These are phyloP conservation scores for Polypterus bichir DNA, from an alignment of 2,113 vertebrate species.

Conservation along the genomic window DNA sequence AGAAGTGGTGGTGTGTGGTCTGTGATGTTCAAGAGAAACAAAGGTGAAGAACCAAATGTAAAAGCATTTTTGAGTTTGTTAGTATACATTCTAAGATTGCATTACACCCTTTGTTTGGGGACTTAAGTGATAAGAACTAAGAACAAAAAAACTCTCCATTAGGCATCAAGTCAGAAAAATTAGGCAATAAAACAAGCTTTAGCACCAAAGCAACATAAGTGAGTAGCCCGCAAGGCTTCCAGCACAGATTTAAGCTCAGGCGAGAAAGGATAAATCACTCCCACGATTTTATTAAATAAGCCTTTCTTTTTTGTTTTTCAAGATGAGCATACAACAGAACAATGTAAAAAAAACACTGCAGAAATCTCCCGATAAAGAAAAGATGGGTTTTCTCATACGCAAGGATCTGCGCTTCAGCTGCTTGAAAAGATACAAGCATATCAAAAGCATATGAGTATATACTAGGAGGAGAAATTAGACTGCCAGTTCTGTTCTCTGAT, in stretches of 20 bases:
- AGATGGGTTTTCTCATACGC: conserved; percentile 10
- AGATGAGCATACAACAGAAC: conserved; percentile 11
- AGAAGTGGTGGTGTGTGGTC: conserved; percentile 14
- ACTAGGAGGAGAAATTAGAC: conserved; percentile 14
- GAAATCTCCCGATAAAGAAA: not conserved
- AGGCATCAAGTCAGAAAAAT: not conserved
- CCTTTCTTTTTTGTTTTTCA: conserved; percentile 13
- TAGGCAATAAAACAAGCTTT: conserved; percentile 6
- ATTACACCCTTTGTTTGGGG: conserved; percentile 14
- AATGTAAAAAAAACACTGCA: conserved; percentile 4
- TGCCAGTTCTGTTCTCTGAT: conserved; percentile 10
- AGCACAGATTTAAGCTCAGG: not conserved
- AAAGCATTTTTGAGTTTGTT: conserved; percentile 15
- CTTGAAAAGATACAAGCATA: conserved; percentile 10
- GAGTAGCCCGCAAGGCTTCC: not conserved
- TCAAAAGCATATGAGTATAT: conserved; percentile 11
- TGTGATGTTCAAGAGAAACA: conserved; percentile 17
- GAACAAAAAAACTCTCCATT: conserved; percentile 2
- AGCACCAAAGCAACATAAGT: not conserved
- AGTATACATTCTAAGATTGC: conserved; percentile 8
- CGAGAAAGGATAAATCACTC: not conserved
- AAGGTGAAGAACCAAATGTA: conserved; percentile 15
- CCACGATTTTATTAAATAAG: conserved; percentile 11
- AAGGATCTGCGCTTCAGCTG: conserved; percentile 13
- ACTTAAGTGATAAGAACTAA: conserved; percentile 3